Conservation (phyloP, 2,797 vertebrate species). For the Pelodytes ibericus region DNA sequence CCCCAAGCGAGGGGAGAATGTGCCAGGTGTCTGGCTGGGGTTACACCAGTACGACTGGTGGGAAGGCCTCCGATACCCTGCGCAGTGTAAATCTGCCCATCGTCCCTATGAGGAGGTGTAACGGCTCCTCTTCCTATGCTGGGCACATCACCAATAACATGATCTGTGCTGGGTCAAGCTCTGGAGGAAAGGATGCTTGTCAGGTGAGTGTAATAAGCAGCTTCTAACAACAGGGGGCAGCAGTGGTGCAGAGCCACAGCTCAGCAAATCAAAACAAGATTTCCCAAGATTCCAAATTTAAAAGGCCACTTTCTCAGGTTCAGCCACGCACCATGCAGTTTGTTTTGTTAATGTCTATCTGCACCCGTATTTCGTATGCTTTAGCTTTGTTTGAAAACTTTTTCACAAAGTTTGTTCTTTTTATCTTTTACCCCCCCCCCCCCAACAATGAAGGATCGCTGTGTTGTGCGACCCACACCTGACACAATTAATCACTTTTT, state of each 20-base stretch:
- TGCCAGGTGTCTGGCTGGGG: conserved; percentile 85
- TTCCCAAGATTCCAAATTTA: no score
- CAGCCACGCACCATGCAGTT: no score
- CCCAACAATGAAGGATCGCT: no score
- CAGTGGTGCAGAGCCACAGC: no score
- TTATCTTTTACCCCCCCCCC: no score
- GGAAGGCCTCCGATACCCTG: conserved; percentile 70
- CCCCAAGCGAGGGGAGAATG: conserved; percentile 66
- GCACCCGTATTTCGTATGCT: no score
- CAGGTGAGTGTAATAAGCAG: conserved; percentile 75
- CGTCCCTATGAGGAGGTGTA: conserved; percentile 72
- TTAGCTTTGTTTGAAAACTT: no score
- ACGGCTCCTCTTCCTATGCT: conserved; percentile 72
- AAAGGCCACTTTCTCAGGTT: no score
- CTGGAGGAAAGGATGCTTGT: conserved; percentile 79
- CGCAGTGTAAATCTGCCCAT: conserved; percentile 78
- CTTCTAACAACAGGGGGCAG: no score
- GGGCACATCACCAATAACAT: conserved; percentile 79
- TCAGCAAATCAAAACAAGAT: no score
- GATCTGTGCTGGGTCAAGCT: conserved; percentile 79
- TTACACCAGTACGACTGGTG: conserved; percentile 66
- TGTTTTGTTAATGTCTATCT: no score
- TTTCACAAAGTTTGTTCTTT: no score
- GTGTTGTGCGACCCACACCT: background rate
- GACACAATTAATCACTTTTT: background rate